Percentiles rank a stretch among this genome's conserved stretches.
Conservation (phyloP, 2,888 invertebrate genomes). For the Chymomyza amoena region DNA sequence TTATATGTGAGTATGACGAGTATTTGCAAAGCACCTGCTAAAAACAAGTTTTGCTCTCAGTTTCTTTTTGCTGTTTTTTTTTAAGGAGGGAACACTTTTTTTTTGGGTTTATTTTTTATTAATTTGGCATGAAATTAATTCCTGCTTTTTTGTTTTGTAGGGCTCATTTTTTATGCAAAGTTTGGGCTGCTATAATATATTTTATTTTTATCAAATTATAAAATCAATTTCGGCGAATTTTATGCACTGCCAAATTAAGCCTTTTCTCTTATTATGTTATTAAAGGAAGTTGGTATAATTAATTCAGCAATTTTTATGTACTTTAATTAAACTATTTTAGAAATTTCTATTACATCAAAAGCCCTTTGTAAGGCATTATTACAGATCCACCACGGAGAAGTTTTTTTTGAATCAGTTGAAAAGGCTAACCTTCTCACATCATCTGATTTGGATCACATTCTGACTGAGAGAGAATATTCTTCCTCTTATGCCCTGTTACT, state of each 20-base stretch:
- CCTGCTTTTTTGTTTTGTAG: constrained; percentile 9
- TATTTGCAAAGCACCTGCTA: constrained; percentile 55
- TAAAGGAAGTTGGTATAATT: no score
- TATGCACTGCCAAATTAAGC: not conserved
- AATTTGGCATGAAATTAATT: constrained; percentile 54
- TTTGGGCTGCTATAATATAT: constrained; percentile 8
- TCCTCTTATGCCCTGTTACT: no score
- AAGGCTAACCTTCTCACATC: no score
- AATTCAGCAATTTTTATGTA: no score
- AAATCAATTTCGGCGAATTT: not conserved
- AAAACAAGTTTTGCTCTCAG: constrained; percentile 24
- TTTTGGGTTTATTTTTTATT: constrained; percentile 6
- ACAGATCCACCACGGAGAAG: no score
- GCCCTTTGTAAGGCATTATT: no score
- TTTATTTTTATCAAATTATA: constrained; percentile 7
- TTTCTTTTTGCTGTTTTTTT: not conserved
- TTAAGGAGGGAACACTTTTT: constrained; percentile 3
- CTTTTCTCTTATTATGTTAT: not conserved
- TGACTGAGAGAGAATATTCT: no score
- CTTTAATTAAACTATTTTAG: no score
- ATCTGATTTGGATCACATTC: no score
- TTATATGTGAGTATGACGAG: constrained; percentile 11
- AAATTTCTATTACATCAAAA: no score
- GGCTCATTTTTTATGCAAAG: constrained; percentile 3
- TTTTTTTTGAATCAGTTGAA: no score